Evolutionary conservation across 2,888 invertebrate species (phyloP), one percentile per base, ranked within the genome.

Genomic region (Aphodius sticticus): DNA sequence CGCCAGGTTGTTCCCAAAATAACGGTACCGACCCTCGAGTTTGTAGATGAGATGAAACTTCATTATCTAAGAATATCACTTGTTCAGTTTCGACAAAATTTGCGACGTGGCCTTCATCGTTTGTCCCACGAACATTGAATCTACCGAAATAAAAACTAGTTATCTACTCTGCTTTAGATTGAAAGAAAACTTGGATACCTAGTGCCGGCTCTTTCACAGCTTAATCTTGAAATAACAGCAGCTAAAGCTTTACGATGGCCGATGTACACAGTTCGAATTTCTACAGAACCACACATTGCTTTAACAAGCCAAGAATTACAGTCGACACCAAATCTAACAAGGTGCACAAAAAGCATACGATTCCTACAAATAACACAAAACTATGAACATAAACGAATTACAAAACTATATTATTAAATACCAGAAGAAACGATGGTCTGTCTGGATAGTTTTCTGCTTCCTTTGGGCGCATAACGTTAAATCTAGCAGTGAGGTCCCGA

Each of bases 1-100:
- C 95, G 9, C 99, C 99, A 0, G 99, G 98, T 88, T 99, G 99
- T 88, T 99, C 99, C 98, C 99, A 99, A 90, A 99, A 99, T 26
- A 99, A 90, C 0, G 99, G 99, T 0, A 99, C 98, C 0, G 99
- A 99, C 0, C 99, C 99, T 84, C 99, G 92, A 0, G 97, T 97
- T 90, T 97, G 96, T 12, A 99, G 91, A 87, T 95, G 96, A 6
- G 98, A 98, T 6, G 96, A 93, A 5, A 97, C 93, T 86, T 96
- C 95, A 86, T 97, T 96, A 87, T 99, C 99, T 85, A 97, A 92
- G 87, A 94, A 96, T 84, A 97, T 95, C 15, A 98, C 96, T 91
- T 99, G 99, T 90, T 99, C 99, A 0, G 99, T 99, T 92, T 99
- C 99, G 37, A 99, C 99, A 92, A 99, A 99, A 91, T 99, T 99